phyloP scores from a whole-genome alignment of 2,797 vertebrate species.

The Diceros bicornis region DNA sequence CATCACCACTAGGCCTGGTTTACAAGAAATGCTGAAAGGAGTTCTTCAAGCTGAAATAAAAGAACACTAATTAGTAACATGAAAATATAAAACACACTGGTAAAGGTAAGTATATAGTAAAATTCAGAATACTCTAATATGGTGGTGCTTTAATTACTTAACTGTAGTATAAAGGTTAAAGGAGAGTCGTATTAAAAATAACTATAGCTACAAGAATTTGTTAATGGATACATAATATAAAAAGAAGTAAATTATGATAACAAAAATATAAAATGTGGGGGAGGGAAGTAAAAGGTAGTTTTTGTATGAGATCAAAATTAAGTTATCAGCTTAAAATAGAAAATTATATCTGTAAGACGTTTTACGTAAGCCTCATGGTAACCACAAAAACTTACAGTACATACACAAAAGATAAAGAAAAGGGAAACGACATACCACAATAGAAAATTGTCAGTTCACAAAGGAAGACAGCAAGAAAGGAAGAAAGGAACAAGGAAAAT shows the following conservation, averaged over 20 bases:
- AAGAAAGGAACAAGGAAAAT: neutral
- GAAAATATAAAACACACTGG: neutral
- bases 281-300: neutral
- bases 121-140: neutral
- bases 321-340: neutral
- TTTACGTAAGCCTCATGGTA: neutral
- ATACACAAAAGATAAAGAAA: neutral
- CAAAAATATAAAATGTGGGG: neutral
- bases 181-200: too few relatives aligned
- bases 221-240: too few relatives aligned
- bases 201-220: too few relatives aligned
- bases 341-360: neutral
- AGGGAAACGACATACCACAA: neutral
- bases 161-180: neutral
- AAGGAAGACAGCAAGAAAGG: neutral
- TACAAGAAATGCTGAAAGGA: neutral
- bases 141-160: neutral
- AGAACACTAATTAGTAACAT: neutral
- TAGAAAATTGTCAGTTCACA: neutral
- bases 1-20: neutral
- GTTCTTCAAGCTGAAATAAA: neutral
- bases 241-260: neutral
- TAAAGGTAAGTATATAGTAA: neutral
- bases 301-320: neutral
- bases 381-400: neutral